Evolutionary conservation across 2,888 invertebrate species (phyloP), one percentile per base, ranked within the genome.

Genomic region (Neoascia interrupta): DNA sequence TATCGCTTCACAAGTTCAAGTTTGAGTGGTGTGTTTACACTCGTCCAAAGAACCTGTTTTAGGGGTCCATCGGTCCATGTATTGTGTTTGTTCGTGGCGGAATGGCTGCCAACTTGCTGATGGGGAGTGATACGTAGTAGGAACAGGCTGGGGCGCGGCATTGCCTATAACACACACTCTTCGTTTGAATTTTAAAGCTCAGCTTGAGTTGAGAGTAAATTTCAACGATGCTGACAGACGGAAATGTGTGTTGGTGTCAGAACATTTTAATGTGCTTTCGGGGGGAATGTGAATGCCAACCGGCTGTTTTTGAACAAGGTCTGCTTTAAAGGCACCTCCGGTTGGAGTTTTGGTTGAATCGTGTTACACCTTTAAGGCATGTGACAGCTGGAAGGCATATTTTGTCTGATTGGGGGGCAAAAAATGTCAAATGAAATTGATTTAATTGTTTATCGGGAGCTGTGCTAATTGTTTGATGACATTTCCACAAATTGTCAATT

Each of bases 21-120:
- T 76, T 76, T 76, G 76, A 64, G 58, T 76, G 63, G 63, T 64
- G 64, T 70, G 43, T 64, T 76, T 64, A 58, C 58, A 66, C 60
- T 54, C 60, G 34, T 15, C 34, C 37, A 37, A 43, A 76, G 43
- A 76, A 76, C 76, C 76, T 76, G 76, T 72, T 76, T 72, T 72
- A 53, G 64, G 31, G 41, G 53, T 13, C 37, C 43, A n/a, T 49
- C 34, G 47, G 26, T 28, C 34, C 43, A 41, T 51, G 34, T 23
- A 18, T 63, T 21, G 15, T 16, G 39, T 34, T 39, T 45, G 43
- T 11, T 15, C n/a, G 54, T 39, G 49, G 47, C 64, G 72, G 56
- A 36, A 5, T 26, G 26, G 31, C 31, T 31, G 10, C n/a, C 26
- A 23, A 13, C 18, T 47, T 26, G 15, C 63, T n/a, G n/a, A n/a